Evolutionary conservation across 2,113 vertebrate species (phyloP), one percentile per base, ranked within the genome.

Genomic region (Macaca fascicularis): DNA sequence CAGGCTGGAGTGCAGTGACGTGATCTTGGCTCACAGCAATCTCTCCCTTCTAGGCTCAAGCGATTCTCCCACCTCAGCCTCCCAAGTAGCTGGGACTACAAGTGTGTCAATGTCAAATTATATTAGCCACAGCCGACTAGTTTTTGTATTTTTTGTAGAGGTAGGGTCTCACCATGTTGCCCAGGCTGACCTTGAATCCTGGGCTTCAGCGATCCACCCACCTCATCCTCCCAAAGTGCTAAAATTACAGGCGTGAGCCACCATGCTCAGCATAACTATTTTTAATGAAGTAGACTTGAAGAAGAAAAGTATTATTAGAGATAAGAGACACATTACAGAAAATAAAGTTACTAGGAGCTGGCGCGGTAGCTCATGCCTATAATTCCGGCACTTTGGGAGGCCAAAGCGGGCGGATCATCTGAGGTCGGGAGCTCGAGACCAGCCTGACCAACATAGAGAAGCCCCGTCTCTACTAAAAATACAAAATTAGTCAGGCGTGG

Each of bases 201-300:
- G 40, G 14, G 12, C 40, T 75, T 25, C 3, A 16, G 40, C 0
- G 0, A 75, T 27, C 23, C 23, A 43, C 6, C 23, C 9, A 7
- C 23, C 23, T 75, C 0, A 1, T 3, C 40, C 74, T 27, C 40
- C 40, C 40, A 75, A 43, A 75, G 23, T 75, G 74, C 23, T 1
- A 0, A 13, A 0, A 75, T 75, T 43, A 75, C 40, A 43, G 12
- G 22, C 6, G 2, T 43, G 72, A 75, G 40, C 72, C 40, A 8
- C 43, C 12, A 43, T 27, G 69, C 19, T 8, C 61, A 64, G 61
- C 11, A 14, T 64, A 2, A 64, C 27, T 50, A 64, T 75, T 89
- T 89, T 8, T 74, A 70, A 82, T 67, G 50, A 85, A 64, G 69
- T 75, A 43, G 86, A 40, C 20, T 70, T 84, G 38, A 76, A 83